Base-by-base conservation (phyloP, 2,113 vertebrate species). In the Burhinus bistriatus region DNA sequence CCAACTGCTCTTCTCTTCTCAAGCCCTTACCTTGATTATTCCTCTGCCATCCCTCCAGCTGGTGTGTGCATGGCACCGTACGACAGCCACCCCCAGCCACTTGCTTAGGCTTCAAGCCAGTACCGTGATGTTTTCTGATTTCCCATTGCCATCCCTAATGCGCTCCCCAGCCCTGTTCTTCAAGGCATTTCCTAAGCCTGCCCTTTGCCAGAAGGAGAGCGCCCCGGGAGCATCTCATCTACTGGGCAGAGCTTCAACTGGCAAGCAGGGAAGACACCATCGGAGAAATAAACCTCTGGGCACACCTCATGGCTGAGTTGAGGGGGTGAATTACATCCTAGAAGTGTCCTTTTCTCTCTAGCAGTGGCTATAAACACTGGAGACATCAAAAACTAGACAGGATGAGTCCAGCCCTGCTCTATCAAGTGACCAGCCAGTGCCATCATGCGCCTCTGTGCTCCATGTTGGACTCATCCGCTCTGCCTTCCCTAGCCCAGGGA, bases 381-480 rank as follows among this genome's bases (percentile, higher is more conserved):
- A 72, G 76, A 22, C 72, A 77, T 8, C 68, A 73, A 45, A 89
- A 84, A 32, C 30, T 25, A 64, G 52, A 36, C 9, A 55, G 61
- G 66, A 57, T 27, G 54, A 88, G 45, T 58, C 80, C 83, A 83
- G 23, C 47, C 54, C 38, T 68, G 44, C 78, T 94, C 57, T 66
- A 7, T 8, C 29, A 18, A 71, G 64, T 52, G 77, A 54, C 69
- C 51, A 87, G 19, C 19, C 66, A 8, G 69, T 29, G n/a, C 55
- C 73, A 82, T 26, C 87, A 20, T 32, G 36, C 0, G 0, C 29
- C 12, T 62, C 47, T 45, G 15, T 40, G 64, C 81, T 68, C 44
- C 4, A 0, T n/a, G 20, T 44, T 0, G 1, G 40, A 18, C 36
- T 32, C 62, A 12, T 22, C 25, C 64, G 65, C 45, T 34, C 30